These are phyloP conservation scores for Macrosoma leucophasiata DNA, from an alignment of 2,888 invertebrate genomes.

Conservation along the genomic window DNA sequence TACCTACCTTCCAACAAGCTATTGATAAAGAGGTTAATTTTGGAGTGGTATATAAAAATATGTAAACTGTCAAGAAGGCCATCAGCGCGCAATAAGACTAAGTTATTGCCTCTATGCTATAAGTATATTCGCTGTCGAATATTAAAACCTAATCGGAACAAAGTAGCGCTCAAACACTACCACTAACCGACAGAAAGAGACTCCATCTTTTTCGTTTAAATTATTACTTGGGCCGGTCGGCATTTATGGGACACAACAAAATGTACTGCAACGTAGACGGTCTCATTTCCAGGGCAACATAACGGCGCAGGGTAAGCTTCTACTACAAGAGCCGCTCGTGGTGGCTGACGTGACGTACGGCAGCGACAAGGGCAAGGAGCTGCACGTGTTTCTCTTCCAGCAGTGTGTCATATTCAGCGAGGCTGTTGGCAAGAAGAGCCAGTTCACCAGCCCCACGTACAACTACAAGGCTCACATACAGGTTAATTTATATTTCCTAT, in stretches of 20 bases:
- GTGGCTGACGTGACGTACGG: constrained; percentile 79
- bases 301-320: constrained; percentile 95
- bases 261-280: too few relatives aligned
- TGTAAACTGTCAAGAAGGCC: too few relatives aligned
- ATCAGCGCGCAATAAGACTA: too few relatives aligned
- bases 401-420: constrained; percentile 98
- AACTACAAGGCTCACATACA: constrained; percentile 97
- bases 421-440: constrained; percentile 92
- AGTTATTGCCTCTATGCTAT: constrained; percentile 1
- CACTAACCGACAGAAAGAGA: too few relatives aligned
- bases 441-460: constrained; percentile 95
- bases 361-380: constrained; percentile 77
- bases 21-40: too few relatives aligned
- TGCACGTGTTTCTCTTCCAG: constrained; percentile 98
- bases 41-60: too few relatives aligned
- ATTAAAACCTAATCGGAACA: too few relatives aligned
- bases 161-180: too few relatives aligned
- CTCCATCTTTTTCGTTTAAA: too few relatives aligned
- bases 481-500: constrained; percentile 78
- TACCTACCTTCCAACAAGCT: too few relatives aligned
- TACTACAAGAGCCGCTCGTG: constrained; percentile 87
- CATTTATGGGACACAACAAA: too few relatives aligned
- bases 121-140: constrained; percentile 10
- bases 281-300: constrained; percentile 89
- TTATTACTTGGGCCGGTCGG: too few relatives aligned